These are phyloP conservation scores for Centropristis striata DNA, from an alignment of 2,113 vertebrate species.

Conservation along the genomic window DNA sequence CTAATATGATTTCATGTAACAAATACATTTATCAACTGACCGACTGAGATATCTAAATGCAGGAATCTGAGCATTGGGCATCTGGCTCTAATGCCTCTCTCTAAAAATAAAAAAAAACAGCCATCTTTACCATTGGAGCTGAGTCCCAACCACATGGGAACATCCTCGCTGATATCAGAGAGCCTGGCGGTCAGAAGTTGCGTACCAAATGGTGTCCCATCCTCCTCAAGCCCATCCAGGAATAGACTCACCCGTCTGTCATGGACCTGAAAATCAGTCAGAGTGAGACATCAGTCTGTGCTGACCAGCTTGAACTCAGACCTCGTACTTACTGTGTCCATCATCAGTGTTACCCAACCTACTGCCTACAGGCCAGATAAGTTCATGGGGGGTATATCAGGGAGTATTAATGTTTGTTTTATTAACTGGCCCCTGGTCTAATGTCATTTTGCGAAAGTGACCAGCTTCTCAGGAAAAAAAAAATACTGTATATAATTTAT, in stretches of 20 bases:
- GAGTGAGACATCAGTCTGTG: slow-evolving; percentile 5
- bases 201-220: slow-evolving; percentile 89
- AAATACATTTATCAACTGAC: no score
- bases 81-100: neutral
- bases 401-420: no score
- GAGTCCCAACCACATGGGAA: slow-evolving; percentile 87
- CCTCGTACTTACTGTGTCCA: no score
- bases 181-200: slow-evolving; percentile 83
- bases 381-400: no score
- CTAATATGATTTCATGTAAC: no score
- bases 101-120: neutral
- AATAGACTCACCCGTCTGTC: slow-evolving; percentile 90
- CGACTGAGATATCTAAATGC: no score
- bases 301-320: neutral
- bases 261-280: slow-evolving; percentile 86
- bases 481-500: no score
- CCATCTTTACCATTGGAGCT: slow-evolving; percentile 88
- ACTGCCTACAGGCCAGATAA: no score
- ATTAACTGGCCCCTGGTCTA: no score
- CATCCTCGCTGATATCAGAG: slow-evolving; percentile 77
- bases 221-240: slow-evolving; percentile 92
- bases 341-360: no score
- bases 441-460: no score
- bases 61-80: neutral
- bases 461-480: no score